Evolutionary conservation across 2,797 vertebrate genomes (phyloP).

Genomic region (Dallia pectoralis): DNA sequence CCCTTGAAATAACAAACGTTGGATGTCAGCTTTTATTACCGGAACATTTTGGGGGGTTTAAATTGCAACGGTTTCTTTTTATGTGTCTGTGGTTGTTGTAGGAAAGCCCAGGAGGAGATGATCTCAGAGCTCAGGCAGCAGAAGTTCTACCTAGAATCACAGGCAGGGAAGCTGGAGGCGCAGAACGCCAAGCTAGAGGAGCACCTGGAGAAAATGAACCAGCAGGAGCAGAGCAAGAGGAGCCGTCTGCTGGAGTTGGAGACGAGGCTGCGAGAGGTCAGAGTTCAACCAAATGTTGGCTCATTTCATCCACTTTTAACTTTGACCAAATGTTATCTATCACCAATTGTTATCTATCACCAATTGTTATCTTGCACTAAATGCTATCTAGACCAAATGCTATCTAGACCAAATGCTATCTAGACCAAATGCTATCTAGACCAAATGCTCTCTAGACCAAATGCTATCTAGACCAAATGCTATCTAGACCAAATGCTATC

Average conservation of each 20-base stretch:
- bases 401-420: no score
- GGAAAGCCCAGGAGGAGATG: conserved; percentile 99
- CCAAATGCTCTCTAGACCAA: no score
- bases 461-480: no score
- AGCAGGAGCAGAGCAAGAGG: conserved; percentile 95
- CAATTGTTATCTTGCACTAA: no score
- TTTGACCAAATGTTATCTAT: no score
- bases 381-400: no score
- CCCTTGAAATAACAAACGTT: neutral
- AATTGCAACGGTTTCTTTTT: conserved; percentile 4
- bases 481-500: no score
- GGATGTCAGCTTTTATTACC: neutral
- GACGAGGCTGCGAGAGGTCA: conserved; percentile 77
- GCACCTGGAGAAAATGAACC: conserved; percentile 96
- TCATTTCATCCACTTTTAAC: neutral
- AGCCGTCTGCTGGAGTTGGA: conserved; percentile 80
- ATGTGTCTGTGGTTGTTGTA: conserved; percentile 51
- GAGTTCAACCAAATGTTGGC: conserved; percentile 16
- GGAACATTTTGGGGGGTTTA: neutral
- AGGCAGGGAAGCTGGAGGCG: conserved; percentile 81
- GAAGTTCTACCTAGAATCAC: conserved; percentile 93
- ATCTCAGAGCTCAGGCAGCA: conserved; percentile 98
- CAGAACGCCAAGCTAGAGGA: conserved; percentile 97
- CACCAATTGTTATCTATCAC: no score
- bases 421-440: no score